phyloP scores from a whole-genome alignment of 53 echinoderm and acorn worm species.

The Henricia sp. region DNA sequence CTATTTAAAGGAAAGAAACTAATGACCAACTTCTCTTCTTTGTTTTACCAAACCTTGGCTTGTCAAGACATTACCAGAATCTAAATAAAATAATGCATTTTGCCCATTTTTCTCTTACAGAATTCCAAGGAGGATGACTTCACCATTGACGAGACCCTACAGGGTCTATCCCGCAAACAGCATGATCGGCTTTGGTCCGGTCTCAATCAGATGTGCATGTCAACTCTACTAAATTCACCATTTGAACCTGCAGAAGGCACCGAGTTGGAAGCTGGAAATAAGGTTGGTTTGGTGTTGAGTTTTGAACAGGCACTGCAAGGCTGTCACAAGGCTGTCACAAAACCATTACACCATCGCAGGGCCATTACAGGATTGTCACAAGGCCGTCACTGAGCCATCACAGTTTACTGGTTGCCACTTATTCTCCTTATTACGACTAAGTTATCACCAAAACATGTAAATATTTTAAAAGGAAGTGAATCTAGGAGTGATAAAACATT shows the following conservation, averaged over 20 bases:
- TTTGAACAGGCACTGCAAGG: too few species aligned
- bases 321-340: too few species aligned
- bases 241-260: constrained; percentile 49
- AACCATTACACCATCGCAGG: too few species aligned
- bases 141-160: constrained; percentile 73
- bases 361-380: too few species aligned
- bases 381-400: too few species aligned
- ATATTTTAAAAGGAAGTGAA: too few species aligned
- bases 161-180: constrained; percentile 70
- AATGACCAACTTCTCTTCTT: background rate
- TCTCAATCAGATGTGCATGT: constrained; percentile 71
- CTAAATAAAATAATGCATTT: background rate
- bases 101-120: constrained; percentile 26
- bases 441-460: too few species aligned
- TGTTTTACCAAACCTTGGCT: background rate
- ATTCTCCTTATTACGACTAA: too few species aligned
- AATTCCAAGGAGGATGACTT: constrained; percentile 78
- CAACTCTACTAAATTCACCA: constrained; percentile 69
- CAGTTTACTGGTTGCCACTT: too few species aligned
- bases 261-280: constrained; percentile 55
- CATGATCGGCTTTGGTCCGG: constrained; percentile 80
- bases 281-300: constrained; percentile 12
- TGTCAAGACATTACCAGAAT: background rate
- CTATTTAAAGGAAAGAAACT: background rate
- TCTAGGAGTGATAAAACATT: too few species aligned